A percentile compares a stretch with the other conserved stretches of the same genome.
These are phyloP conservation scores for Mionectes macconnelli DNA, from an alignment of 2,113 vertebrate genomes.

Conservation along the genomic window DNA sequence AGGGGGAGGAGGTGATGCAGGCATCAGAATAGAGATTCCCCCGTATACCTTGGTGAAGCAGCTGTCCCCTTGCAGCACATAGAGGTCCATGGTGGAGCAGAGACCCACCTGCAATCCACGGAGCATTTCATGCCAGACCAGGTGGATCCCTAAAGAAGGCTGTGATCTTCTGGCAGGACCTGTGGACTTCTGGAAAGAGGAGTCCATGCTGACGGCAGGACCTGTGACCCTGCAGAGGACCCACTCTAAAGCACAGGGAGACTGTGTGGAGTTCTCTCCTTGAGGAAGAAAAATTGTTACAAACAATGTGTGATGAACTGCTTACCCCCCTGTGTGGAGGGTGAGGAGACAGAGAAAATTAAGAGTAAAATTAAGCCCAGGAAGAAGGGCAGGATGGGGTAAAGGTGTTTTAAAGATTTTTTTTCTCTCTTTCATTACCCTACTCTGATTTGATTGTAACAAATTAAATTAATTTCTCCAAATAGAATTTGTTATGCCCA, in stretches of 20 bases:
- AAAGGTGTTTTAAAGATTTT: background rate
- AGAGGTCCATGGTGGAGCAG: background rate
- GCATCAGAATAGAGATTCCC: accelerated
- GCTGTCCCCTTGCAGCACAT: background rate
- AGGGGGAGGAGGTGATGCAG: background rate
- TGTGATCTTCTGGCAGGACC: background rate
- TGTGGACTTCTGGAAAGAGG: background rate
- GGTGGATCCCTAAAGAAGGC: background rate
- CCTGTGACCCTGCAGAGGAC: background rate
- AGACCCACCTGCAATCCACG: background rate
- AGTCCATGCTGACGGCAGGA: background rate
- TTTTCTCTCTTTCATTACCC: background rate
- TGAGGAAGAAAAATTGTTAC: background rate
- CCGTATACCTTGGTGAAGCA: background rate
- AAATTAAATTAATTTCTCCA: background rate
- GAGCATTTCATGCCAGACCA: background rate
- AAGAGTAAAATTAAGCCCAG: background rate
- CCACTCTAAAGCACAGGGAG: background rate
- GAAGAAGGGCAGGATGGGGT: background rate
- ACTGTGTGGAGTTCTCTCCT: background rate
- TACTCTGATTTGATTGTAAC: background rate
- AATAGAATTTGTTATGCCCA: background rate
- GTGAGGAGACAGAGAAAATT: accelerated
- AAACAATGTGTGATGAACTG: background rate
- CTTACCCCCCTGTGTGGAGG: accelerated